Evolutionary conservation across 2,113 vertebrate genomes (phyloP).

Genomic region (Microtus richardsoni): DNA sequence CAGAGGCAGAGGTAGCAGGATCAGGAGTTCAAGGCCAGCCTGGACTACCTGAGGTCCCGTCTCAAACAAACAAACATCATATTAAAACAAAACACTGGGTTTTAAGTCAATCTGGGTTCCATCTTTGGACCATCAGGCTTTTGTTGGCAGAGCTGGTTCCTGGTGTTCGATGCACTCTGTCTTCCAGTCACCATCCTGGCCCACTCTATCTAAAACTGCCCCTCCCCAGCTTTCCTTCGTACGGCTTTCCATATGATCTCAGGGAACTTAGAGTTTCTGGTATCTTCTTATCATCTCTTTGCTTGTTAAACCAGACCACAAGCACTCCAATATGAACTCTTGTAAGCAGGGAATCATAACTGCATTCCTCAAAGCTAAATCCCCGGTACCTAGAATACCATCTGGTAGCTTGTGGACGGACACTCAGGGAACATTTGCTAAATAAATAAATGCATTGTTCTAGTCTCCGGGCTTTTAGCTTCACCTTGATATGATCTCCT

Average conservation of each 20-base stretch:
- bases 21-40: background rate
- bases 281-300: background rate
- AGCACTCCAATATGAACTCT: background rate
- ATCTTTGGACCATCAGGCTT: background rate
- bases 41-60: background rate
- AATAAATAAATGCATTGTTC: conserved; percentile 38
- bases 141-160: background rate
- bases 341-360: background rate
- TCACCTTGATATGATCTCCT: background rate
- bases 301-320: background rate
- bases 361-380: background rate
- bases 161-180: background rate
- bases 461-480: background rate
- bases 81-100: background rate
- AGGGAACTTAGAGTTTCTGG: background rate
- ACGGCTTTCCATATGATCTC: background rate
- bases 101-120: background rate
- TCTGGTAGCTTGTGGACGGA: background rate
- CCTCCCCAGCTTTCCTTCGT: background rate
- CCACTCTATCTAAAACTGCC: background rate
- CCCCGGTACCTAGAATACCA: background rate
- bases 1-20: background rate
- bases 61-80: background rate
- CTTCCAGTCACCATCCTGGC: background rate
- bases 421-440: background rate